Evolutionary conservation across 2,113 vertebrate species (phyloP).

Genomic region (Limanda limanda): DNA sequence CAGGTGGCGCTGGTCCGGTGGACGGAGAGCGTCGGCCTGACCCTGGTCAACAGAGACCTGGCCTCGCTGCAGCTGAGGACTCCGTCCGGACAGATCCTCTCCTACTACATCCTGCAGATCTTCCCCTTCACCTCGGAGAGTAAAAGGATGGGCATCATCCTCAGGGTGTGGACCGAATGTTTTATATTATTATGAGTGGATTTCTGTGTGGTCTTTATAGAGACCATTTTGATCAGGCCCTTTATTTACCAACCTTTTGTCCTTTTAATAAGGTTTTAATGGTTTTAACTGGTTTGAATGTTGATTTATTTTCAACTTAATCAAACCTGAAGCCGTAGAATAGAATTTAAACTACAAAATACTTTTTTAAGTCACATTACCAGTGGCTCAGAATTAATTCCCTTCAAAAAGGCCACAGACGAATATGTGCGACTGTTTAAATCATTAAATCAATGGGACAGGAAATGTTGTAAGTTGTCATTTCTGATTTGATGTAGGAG

Average conservation of each 20-base stretch:
- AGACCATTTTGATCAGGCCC: neutral
- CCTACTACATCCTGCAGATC: conserved; percentile 90
- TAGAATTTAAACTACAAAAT: neutral
- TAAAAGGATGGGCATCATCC: conserved; percentile 98
- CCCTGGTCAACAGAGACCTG: conserved; percentile 94
- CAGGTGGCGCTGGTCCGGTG: conserved; percentile 95
- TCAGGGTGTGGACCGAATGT: conserved; percentile 82
- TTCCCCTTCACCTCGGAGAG: conserved; percentile 92
- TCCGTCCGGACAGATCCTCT: conserved; percentile 92
- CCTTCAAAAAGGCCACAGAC: neutral
- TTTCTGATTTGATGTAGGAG: conserved; percentile 81
- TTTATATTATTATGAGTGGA: neutral
- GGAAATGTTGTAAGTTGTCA: neutral
- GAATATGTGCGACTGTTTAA: neutral
- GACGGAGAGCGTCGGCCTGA: conserved; percentile 96
- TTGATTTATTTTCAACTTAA: no score
- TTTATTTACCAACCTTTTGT: no score
- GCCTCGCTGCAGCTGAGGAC: conserved; percentile 94
- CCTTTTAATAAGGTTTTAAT: no score
- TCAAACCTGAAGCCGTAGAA: neutral
- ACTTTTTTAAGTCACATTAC: neutral
- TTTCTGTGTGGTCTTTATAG: conserved; percentile 8
- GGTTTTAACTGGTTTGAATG: no score
- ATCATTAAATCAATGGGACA: neutral
- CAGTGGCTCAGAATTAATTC: neutral